Evolutionary conservation across 2,888 invertebrate species (phyloP), one percentile per base, ranked within the genome.

Genomic region (Shargacucullia verbasci): DNA sequence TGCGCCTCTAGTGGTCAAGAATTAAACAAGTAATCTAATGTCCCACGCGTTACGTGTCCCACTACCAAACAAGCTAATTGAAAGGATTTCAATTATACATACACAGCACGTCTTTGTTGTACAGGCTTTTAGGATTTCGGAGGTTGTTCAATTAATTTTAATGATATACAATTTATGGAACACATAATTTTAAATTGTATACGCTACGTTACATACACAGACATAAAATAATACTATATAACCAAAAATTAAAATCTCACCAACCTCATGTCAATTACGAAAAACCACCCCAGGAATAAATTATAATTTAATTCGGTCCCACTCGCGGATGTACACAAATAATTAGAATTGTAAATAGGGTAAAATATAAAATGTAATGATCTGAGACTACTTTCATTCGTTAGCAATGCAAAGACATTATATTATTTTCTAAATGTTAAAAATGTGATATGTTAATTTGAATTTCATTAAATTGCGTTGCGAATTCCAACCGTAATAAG

Each of bases 1-100:
- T 29, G 29, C 86, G 80, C 74, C 76, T 73, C 80, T 85, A 86
- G 90, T 90, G 93, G 93, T 93, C 93, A 93, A 93, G 91, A 92
- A 90, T 92, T 92, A 93, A 91, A 90, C 90, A 89, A 90, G 87
- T 89, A 86, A 87, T 86, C 83, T 88, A 86, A 88, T 87, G 83
- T 85, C 73, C 76, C 79, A 83, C 86, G 87, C 82, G 88, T 88
- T 83, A 85, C 79, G 77, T 73, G 79, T 67, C 76, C 83, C 74
- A 68, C 71, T 76, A 10, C 57, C 72, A 76, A 81, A 81, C 82
- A 71, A 79, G 77, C 73, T 81, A 83, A 85, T 86, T 84, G 78
- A 81, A 82, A 81, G 79, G 79, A 77, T 83, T 85, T 83, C 82
- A 83, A 88, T 87, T 88, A 83, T 63, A 73, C 64, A 70, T 58